phyloP scores from a whole-genome alignment of 2,113 vertebrate genomes.

The Tiliqua scincoides region DNA sequence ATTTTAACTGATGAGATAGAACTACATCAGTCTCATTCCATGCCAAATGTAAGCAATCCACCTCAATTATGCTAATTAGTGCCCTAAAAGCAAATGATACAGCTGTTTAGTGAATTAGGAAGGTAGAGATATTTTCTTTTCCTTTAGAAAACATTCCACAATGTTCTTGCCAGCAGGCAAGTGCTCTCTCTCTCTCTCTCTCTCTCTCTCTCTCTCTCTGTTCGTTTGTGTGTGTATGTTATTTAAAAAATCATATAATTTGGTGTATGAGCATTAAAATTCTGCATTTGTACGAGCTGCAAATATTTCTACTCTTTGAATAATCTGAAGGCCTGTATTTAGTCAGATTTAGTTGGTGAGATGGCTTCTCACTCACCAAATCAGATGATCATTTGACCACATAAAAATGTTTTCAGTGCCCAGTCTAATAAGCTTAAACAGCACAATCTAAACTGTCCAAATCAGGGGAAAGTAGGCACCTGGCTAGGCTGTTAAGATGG shows the following conservation, averaged over 20 bases:
- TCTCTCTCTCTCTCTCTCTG: too few relatives aligned
- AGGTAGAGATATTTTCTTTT: constrained; percentile 49
- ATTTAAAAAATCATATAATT: constrained; percentile 48
- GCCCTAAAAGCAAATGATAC: constrained; percentile 65
- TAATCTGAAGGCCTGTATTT: neutral
- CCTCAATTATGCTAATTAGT: constrained; percentile 63
- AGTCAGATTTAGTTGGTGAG: neutral
- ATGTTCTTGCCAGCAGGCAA: constrained; percentile 48
- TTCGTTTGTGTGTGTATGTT: constrained; percentile 42
- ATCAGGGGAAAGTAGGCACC: too few relatives aligned
- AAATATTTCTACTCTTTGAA: neutral
- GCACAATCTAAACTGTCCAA: neutral
- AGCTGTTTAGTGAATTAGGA: constrained; percentile 54
- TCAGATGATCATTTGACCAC: neutral
- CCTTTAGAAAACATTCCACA: constrained; percentile 36
- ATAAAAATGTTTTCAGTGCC: neutral
- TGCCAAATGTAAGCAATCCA: constrained; percentile 59
- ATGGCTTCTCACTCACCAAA: neutral
- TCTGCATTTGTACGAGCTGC: constrained; percentile 24
- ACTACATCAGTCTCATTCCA: constrained; percentile 50
- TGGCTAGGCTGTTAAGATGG: too few relatives aligned
- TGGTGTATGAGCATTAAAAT: constrained; percentile 32
- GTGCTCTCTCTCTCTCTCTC: too few relatives aligned
- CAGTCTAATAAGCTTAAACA: neutral
- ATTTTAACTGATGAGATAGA: constrained; percentile 45